phyloP scores from a whole-genome alignment of 2,797 vertebrate species.

The Ptychadena robeensis region DNA sequence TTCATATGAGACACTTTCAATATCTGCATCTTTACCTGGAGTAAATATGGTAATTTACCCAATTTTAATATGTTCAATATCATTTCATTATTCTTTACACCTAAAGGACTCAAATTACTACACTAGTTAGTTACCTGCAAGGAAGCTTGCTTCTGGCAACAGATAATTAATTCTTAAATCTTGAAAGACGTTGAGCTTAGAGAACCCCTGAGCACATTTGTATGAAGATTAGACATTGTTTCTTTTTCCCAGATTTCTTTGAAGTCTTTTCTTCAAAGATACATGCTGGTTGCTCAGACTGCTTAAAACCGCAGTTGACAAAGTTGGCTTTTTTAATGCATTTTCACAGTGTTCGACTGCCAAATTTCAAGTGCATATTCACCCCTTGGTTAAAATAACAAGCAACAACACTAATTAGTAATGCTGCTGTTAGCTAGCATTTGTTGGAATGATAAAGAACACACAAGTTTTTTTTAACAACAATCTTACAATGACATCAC shows the following conservation, averaged over 20 bases:
- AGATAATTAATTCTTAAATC: slow-evolving; percentile 80
- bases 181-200: slow-evolving; percentile 70
- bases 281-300: slow-evolving; percentile 66
- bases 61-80: slow-evolving; percentile 68
- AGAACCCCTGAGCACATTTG: slow-evolving; percentile 72
- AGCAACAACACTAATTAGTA: slow-evolving; percentile 54
- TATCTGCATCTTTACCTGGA: slow-evolving; percentile 61
- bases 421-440: slow-evolving; percentile 22
- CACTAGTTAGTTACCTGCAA: slow-evolving; percentile 71
- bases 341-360: slow-evolving; percentile 60
- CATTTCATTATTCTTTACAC: slow-evolving; percentile 72
- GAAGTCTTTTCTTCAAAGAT: slow-evolving; percentile 75
- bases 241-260: slow-evolving; percentile 72
- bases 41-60: slow-evolving; percentile 64
- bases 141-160: slow-evolving; percentile 73
- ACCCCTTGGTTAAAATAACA: slow-evolving; percentile 63
- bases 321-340: slow-evolving; percentile 61
- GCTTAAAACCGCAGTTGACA: slow-evolving; percentile 66
- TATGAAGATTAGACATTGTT: slow-evolving; percentile 77
- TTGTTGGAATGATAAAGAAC: slow-evolving; percentile 20
- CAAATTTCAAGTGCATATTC: slow-evolving; percentile 61
- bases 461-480: slow-evolving; percentile 6
- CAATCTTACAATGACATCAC: slow-evolving; percentile 44
- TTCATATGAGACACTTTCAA: slow-evolving; percentile 66
- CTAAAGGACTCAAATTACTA: slow-evolving; percentile 66